Evolutionary conservation across 2,797 vertebrate species (phyloP).

Genomic region (Heteromormyrus szaboi): DNA sequence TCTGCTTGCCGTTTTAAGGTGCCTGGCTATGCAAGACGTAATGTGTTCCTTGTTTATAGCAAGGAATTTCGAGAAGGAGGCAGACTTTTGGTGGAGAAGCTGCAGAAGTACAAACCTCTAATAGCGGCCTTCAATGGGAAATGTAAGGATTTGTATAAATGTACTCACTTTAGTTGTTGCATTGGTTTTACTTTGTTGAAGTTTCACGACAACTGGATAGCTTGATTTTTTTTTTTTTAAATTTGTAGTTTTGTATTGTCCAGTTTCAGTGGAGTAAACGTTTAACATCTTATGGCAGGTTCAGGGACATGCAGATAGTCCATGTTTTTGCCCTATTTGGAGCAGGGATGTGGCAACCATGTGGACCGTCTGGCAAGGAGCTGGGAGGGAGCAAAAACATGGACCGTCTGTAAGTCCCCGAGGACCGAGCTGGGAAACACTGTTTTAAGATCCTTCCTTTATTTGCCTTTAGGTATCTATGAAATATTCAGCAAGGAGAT

Average conservation of each 20-base stretch:
- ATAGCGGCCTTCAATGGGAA: constrained; percentile 97
- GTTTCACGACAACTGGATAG: neutral
- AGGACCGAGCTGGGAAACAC: neutral
- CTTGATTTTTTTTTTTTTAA: neutral
- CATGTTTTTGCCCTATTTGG: neutral
- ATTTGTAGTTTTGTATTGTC: neutral
- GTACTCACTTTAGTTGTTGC: neutral
- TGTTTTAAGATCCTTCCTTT: neutral
- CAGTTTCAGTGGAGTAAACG: neutral
- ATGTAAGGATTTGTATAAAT: constrained; percentile 52
- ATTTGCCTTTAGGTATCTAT: constrained; percentile 77
- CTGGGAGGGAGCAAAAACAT: neutral
- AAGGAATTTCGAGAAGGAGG: constrained; percentile 97
- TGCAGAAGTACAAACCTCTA: constrained; percentile 86
- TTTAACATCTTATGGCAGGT: neutral
- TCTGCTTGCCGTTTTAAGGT: neutral
- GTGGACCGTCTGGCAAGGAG: neutral
- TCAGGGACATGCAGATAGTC: neutral
- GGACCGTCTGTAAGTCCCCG: neutral
- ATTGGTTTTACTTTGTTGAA: neutral
- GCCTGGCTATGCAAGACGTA: neutral
- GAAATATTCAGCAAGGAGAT: constrained; percentile 98
- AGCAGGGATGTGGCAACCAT: neutral
- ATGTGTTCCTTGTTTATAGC: constrained; percentile 52
- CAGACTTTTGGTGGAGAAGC: constrained; percentile 90